Evolutionary conservation across 2,888 invertebrate genomes (phyloP).

Genomic region (Calameuta idolon): DNA sequence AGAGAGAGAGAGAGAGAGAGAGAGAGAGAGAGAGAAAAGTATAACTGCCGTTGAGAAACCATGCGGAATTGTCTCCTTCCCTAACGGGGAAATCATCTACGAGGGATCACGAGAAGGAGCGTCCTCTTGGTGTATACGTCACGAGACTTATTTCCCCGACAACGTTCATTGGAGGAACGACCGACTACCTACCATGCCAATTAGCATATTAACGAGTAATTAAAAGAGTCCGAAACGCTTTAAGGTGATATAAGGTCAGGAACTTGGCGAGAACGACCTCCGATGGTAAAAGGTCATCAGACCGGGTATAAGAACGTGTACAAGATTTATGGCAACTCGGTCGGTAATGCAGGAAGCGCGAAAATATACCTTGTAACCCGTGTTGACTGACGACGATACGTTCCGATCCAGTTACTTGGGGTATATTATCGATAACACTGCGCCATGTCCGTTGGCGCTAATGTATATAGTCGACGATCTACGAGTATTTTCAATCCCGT

Average conservation of each 20-base stretch:
- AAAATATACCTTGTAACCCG: neutral
- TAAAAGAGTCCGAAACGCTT: neutral
- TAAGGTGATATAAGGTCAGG: neutral
- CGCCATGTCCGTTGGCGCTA: neutral
- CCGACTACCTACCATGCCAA: neutral
- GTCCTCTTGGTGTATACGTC: neutral
- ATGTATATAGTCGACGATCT: neutral
- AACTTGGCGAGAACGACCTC: neutral
- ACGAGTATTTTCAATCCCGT: neutral
- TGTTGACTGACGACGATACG: neutral
- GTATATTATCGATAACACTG: too few relatives aligned
- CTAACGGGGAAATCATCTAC: neutral
- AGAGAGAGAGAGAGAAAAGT: neutral
- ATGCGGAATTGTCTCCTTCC: neutral
- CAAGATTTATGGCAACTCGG: neutral
- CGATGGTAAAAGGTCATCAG: neutral
- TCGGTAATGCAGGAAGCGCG: neutral
- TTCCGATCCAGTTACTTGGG: neutral
- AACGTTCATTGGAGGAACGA: neutral
- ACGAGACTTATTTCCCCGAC: neutral
- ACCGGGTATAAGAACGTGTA: neutral
- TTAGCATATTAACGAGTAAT: neutral
- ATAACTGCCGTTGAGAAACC: neutral
- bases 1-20: too few relatives aligned
- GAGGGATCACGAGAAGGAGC: neutral